Percentiles rank a stretch among this genome's conserved stretches.
Conservation (phyloP, 2,888 invertebrate genomes). For the Helobdella robusta region DNA sequence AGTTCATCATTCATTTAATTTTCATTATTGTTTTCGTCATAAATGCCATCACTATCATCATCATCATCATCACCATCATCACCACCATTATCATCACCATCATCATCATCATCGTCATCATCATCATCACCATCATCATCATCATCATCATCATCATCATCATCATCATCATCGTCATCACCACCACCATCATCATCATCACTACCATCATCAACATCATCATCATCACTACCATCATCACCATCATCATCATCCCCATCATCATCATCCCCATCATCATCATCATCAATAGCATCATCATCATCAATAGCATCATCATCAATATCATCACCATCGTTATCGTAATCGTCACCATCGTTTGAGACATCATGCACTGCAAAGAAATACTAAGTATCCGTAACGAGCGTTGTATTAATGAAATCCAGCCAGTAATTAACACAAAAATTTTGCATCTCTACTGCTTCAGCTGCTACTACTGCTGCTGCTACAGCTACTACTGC, state of each 20-base stretch:
- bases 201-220: background rate
- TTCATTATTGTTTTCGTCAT: background rate
- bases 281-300: background rate
- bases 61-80: conserved; percentile 17
- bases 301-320: background rate
- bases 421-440: background rate
- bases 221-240: conserved; percentile 4
- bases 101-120: conserved; percentile 6
- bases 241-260: conserved; percentile 1
- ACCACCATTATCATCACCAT: conserved; percentile 8
- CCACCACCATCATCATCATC: background rate
- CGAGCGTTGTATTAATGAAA: background rate
- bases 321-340: background rate
- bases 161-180: conserved; percentile 1
- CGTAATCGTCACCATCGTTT: background rate
- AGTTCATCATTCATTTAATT: background rate
- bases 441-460: background rate
- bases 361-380: background rate
- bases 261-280: background rate
- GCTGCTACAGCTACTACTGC: background rate
- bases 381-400: no score
- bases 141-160: conserved; percentile 15
- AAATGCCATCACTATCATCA: background rate
- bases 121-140: background rate
- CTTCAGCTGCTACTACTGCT: background rate